A percentile compares a stretch with the other conserved stretches of the same genome.
These are phyloP conservation scores for Scaptomyza parva DNA, from an alignment of 2,888 invertebrate genomes.

Conservation along the genomic window DNA sequence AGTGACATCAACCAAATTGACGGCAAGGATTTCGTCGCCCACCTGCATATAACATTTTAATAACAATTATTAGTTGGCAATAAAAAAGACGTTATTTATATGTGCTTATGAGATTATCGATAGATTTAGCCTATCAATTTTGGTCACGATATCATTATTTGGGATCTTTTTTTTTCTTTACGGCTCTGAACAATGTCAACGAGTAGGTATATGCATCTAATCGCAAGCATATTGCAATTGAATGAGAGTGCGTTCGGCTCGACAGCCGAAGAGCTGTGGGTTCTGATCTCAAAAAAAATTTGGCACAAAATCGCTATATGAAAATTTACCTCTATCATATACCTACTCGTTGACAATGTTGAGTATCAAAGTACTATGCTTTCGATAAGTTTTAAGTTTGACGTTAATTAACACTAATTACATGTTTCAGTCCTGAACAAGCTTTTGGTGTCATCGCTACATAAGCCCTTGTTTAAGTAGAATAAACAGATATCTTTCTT, in stretches of 20 bases:
- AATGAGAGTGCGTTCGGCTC: too few species aligned
- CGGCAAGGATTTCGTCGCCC: constrained; percentile 99
- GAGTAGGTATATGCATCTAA: too few species aligned
- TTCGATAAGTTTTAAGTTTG: background rate
- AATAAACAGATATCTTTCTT: background rate
- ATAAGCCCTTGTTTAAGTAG: too few species aligned
- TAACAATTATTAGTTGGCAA: background rate
- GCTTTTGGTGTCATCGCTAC: background rate
- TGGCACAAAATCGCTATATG: too few species aligned
- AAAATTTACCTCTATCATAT: too few species aligned
- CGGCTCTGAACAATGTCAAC: too few species aligned
- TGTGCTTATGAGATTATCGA: background rate
- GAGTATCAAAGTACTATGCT: background rate
- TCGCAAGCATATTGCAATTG: too few species aligned
- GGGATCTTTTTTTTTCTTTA: background rate
- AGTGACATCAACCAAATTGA: constrained; percentile 98
- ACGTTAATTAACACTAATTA: background rate
- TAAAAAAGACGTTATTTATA: background rate
- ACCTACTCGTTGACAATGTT: too few species aligned
- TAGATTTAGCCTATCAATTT: background rate
- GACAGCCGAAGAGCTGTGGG: too few species aligned
- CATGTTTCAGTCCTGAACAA: background rate
- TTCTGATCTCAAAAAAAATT: too few species aligned
- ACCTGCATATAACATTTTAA: constrained; percentile 86
- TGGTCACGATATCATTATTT: too few species aligned